Evolutionary conservation across 1,140 invertebrate genomes (phyloP).

Genomic region (Diplogasteroides magnus): DNA sequence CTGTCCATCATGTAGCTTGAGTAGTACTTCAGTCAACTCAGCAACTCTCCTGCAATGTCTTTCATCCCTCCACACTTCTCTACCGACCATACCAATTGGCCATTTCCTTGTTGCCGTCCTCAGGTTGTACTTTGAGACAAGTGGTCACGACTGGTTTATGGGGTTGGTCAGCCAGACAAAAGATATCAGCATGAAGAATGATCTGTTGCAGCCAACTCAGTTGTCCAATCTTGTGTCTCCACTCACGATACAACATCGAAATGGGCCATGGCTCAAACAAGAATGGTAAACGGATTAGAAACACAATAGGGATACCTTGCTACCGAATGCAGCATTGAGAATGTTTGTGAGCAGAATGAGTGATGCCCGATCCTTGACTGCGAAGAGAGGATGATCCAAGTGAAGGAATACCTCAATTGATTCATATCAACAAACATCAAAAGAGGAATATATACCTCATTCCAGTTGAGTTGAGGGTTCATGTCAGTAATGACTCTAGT

Average conservation of each 20-base stretch:
- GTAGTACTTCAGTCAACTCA: conserved; percentile 77
- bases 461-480: not conserved
- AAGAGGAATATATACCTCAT: too few species aligned
- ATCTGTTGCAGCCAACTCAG: conserved; percentile 72
- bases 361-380: conserved; percentile 78
- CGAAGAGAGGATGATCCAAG: conserved; percentile 80
- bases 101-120: conserved; percentile 72
- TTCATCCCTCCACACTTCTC: conserved; percentile 3
- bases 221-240: conserved; percentile 10
- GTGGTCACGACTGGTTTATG: conserved; percentile 78
- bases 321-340: conserved; percentile 8
- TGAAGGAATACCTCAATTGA: conserved; percentile 83
- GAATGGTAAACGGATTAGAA: not conserved
- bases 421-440: too few species aligned
- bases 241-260: not conserved
- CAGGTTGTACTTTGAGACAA: conserved; percentile 72
- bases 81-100: conserved; percentile 67
- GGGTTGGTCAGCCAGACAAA: conserved; percentile 83
- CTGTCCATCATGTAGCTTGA: too few species aligned
- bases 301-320: conserved; percentile 15
- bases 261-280: conserved; percentile 2
- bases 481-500: not conserved
- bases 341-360: conserved; percentile 59
- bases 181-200: conserved; percentile 76
- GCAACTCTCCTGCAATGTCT: conserved; percentile 66